phyloP scores from a whole-genome alignment of 1,140 invertebrate species.

The Pemphigus obesinymphae region DNA sequence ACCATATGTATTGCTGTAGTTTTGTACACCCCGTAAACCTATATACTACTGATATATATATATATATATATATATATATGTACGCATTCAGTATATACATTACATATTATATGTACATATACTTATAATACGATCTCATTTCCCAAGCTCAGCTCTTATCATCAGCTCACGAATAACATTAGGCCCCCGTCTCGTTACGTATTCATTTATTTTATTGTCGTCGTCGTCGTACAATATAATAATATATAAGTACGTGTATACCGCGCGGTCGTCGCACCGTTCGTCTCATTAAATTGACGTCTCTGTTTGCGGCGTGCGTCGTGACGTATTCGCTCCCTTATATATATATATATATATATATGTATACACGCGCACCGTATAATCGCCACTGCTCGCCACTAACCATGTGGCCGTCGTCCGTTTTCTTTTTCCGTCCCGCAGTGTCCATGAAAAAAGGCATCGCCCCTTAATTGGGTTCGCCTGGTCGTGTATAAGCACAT shows the following conservation, averaged over 20 bases:
- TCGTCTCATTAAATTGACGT: slow-evolving; percentile 35
- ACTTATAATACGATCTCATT: background rate
- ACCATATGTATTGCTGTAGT: no score
- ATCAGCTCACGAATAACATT: background rate
- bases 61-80: background rate
- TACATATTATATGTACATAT: no score
- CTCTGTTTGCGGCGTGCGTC: background rate
- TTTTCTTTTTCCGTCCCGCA: slow-evolving; percentile 10
- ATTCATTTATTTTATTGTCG: slow-evolving; percentile 39
- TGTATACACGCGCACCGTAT: no score
- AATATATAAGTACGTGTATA: background rate
- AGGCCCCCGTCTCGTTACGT: background rate
- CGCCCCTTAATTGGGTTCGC: slow-evolving; percentile 17
- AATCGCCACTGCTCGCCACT: no score
- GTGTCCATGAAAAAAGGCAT: slow-evolving; percentile 15
- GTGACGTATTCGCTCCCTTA: background rate
- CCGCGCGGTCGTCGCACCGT: background rate
- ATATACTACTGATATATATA: background rate
- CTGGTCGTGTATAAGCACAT: background rate
- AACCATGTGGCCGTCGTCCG: background rate
- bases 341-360: background rate
- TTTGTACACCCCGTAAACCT: background rate
- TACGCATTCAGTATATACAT: background rate
- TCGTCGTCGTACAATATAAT: background rate
- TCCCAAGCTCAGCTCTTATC: background rate